Percentiles rank a stretch among this genome's conserved stretches.
Conservation (phyloP, 2,888 invertebrate genomes). For the Caprella mutica region DNA sequence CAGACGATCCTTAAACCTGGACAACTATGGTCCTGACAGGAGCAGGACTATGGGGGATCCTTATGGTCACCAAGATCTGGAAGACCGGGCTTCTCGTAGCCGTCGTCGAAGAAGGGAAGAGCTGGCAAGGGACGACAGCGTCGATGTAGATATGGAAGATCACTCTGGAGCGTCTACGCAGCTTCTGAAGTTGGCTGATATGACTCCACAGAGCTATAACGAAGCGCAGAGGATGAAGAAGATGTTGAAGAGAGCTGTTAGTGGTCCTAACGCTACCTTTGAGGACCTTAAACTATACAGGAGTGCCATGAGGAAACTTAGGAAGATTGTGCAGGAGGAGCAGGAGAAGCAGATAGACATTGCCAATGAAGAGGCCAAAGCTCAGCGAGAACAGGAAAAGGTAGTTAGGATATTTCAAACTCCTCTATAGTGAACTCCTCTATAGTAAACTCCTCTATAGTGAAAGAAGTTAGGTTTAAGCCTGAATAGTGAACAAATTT, state of each 20-base stretch:
- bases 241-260: conserved; percentile 29
- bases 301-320: conserved; percentile 24
- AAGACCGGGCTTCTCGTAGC: neutral
- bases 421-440: no score
- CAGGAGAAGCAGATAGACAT: conserved; percentile 26
- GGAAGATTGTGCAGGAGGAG: conserved; percentile 23
- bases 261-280: conserved; percentile 30
- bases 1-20: conserved; percentile 26
- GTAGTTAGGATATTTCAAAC: no score
- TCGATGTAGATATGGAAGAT: neutral
- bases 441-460: no score
- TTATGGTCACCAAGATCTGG: neutral
- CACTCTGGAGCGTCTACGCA: neutral
- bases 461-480: no score
- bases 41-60: neutral
- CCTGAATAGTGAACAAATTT: no score
- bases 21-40: conserved; percentile 2
- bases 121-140: neutral
- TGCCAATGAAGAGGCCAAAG: conserved; percentile 7
- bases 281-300: conserved; percentile 32
- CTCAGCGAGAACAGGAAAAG: conserved; percentile 12
- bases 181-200: neutral
- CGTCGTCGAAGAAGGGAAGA: neutral
- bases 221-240: conserved; percentile 32
- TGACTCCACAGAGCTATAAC: conserved; percentile 8